These are phyloP conservation scores for Darevskia nairensis DNA, from an alignment of 2,797 vertebrate species.

Conservation along the genomic window DNA sequence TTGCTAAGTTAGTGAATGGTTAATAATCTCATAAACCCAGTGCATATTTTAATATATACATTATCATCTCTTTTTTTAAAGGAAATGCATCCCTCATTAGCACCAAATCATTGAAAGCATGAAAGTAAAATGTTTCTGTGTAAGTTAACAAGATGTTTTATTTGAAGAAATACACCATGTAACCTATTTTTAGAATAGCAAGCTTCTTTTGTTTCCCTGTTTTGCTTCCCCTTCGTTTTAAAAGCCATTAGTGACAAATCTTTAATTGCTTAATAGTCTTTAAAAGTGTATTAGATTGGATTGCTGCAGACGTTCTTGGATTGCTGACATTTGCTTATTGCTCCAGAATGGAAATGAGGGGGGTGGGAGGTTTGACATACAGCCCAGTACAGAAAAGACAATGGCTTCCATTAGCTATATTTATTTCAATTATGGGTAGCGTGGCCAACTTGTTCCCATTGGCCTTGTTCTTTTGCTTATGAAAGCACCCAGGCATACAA, in stretches of 20 bases:
- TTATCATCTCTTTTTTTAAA: background rate
- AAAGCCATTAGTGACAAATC: constrained; percentile 26
- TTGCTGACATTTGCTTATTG: constrained; percentile 24
- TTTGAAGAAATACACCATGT: constrained; percentile 8
- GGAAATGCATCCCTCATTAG: background rate
- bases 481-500: background rate
- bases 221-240: constrained; percentile 8
- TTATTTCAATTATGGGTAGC: background rate
- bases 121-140: background rate
- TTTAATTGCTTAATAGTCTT: constrained; percentile 24
- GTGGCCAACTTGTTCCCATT: background rate
- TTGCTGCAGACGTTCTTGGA: background rate
- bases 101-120: background rate
- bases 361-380: no score
- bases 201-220: background rate
- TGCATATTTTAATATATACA: background rate
- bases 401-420: background rate
- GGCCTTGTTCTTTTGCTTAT: accelerated
- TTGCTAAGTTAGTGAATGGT: background rate
- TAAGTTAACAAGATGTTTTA: background rate
- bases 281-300: background rate
- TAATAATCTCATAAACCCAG: background rate
- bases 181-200: constrained; percentile 3
- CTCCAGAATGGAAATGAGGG: background rate
- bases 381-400: background rate